Conservation (phyloP, 2,797 vertebrate species). For the Kryptolebias ocellatus region DNA sequence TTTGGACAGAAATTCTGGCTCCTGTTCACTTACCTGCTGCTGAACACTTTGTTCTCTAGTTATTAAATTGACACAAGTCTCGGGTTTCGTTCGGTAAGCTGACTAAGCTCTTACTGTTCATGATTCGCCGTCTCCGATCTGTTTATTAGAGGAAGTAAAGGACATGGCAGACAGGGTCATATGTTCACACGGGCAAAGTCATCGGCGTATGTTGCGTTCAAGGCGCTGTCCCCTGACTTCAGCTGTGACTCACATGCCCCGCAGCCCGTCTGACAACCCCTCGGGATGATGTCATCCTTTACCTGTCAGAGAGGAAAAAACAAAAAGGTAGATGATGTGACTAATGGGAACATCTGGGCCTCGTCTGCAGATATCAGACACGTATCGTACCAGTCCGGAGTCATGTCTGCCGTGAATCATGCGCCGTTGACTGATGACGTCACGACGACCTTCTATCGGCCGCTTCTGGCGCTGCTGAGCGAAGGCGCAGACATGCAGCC, state of each 20-base stretch:
- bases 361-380: constrained; percentile 45
- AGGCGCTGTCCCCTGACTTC: constrained; percentile 18
- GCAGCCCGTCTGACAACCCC: constrained; percentile 9
- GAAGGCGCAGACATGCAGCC: constrained; percentile 59
- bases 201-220: constrained; percentile 4
- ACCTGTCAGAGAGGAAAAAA: constrained; percentile 46
- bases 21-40: constrained; percentile 66
- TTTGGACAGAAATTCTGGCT: constrained; percentile 46
- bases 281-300: constrained; percentile 61
- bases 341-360: constrained; percentile 56
- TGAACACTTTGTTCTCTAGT: constrained; percentile 68
- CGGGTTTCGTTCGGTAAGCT: constrained; percentile 67
- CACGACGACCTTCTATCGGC: constrained; percentile 59
- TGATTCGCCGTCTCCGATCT: constrained; percentile 41
- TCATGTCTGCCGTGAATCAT: constrained; percentile 71
- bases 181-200: constrained; percentile 19
- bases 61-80: constrained; percentile 67
- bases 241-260: constrained; percentile 42
- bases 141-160: constrained; percentile 31
- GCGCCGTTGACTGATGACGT: constrained; percentile 67
- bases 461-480: constrained; percentile 54
- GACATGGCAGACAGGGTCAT: constrained; percentile 4
- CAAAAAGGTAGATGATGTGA: constrained; percentile 22
- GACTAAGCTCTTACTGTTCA: constrained; percentile 71
- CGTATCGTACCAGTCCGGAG: constrained; percentile 24